These are phyloP conservation scores for Netelia inedita DNA, from an alignment of 2,888 invertebrate species.

Conservation along the genomic window DNA sequence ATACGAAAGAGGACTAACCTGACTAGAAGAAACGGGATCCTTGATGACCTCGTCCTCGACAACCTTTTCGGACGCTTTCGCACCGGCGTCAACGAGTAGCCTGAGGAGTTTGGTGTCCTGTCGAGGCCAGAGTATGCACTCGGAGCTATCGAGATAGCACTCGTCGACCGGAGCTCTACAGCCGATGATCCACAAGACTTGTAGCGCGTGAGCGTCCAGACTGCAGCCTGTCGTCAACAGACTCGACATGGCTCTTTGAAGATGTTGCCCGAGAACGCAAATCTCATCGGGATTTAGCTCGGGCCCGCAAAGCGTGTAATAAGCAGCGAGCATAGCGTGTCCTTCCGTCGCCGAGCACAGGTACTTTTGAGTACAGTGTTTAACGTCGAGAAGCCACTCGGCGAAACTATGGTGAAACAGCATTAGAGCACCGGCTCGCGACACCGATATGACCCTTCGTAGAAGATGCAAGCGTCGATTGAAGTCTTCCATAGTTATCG, in stretches of 20 bases:
- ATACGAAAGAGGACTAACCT: constrained; percentile 74
- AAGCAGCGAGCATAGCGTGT: constrained; percentile 95
- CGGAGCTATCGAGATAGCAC: constrained; percentile 82
- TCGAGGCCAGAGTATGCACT: constrained; percentile 84
- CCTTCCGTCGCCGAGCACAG: constrained; percentile 95
- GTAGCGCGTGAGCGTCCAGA: constrained; percentile 89
- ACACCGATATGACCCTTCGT: constrained; percentile 89
- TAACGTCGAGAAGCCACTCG: constrained; percentile 98
- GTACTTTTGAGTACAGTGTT: constrained; percentile 98
- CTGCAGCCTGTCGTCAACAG: constrained; percentile 78
- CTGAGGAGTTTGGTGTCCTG: constrained; percentile 90
- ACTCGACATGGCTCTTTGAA: constrained; percentile 81
- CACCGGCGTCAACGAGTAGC: constrained; percentile 92
- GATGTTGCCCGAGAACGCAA: constrained; percentile 88
- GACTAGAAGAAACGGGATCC: constrained; percentile 84
- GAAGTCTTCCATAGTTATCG: constrained; percentile 93
- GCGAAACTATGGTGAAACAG: constrained; percentile 98
- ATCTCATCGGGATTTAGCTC: constrained; percentile 91
- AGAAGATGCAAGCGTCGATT: constrained; percentile 91
- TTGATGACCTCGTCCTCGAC: constrained; percentile 84
- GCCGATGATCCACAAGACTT: constrained; percentile 91
- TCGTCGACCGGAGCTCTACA: constrained; percentile 86
- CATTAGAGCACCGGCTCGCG: constrained; percentile 88
- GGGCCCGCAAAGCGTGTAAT: constrained; percentile 90
- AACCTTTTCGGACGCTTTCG: constrained; percentile 85